Percentiles rank a stretch among this genome's conserved stretches.
Evolutionary conservation across 2,888 invertebrate genomes (phyloP).

Genomic region (Tricholauxania praeusta): DNA sequence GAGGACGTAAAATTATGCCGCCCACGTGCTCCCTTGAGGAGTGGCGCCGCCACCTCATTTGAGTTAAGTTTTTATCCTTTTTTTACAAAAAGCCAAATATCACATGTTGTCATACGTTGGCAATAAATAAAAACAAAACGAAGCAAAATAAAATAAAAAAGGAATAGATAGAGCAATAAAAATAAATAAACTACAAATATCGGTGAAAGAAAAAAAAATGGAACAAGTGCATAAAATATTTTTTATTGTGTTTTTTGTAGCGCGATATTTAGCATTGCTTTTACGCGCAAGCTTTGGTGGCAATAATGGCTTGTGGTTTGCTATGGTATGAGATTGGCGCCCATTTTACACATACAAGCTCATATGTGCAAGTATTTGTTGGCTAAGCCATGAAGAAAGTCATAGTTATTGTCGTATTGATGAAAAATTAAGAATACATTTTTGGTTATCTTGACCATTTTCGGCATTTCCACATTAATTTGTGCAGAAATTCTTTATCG

Average conservation of each 20-base stretch:
- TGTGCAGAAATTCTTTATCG: too few relatives aligned
- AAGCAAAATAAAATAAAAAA: not conserved
- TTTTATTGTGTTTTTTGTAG: too few relatives aligned
- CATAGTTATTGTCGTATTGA: too few relatives aligned
- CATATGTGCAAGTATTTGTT: too few relatives aligned
- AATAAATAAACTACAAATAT: not conserved
- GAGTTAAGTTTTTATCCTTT: too few relatives aligned
- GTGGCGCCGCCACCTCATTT: not conserved
- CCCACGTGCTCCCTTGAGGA: not conserved
- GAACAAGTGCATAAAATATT: conserved; percentile 7
- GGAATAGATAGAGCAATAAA: conserved; percentile 2
- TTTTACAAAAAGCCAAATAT: not conserved
- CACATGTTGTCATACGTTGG: conserved; percentile 17
- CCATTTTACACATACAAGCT: too few relatives aligned
- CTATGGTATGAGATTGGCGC: not conserved
- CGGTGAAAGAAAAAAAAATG: too few relatives aligned
- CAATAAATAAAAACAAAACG: not conserved
- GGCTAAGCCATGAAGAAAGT: not conserved
- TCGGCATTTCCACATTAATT: too few relatives aligned
- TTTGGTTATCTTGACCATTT: too few relatives aligned
- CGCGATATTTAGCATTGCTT: too few relatives aligned
- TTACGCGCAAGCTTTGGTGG: conserved; percentile 6
- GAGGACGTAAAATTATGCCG: conserved; percentile 15
- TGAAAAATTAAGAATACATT: too few relatives aligned
- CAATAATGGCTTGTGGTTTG: not conserved